phyloP scores from a whole-genome alignment of 2,888 invertebrate species.

The Kuschelorhynchus macadamiae region DNA sequence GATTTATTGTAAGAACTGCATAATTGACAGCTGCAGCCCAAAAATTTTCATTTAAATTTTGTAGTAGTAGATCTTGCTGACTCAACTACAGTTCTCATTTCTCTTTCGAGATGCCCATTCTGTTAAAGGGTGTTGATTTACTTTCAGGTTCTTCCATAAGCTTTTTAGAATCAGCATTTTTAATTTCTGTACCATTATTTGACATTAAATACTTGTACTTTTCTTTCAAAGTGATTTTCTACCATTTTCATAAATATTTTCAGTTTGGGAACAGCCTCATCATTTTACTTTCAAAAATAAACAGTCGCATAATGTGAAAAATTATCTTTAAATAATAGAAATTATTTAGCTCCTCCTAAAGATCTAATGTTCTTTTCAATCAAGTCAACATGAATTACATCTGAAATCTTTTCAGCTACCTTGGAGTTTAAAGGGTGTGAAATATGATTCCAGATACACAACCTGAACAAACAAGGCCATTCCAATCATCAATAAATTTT shows the following conservation, averaged over 20 bases:
- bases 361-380: constrained; percentile 44
- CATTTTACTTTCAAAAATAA: not conserved
- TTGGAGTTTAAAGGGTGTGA: constrained; percentile 14
- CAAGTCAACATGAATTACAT: constrained; percentile 48
- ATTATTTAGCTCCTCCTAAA: constrained; percentile 44
- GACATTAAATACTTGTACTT: constrained; percentile 12
- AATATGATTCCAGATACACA: constrained; percentile 14
- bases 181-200: not conserved
- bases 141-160: constrained; percentile 48
- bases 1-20: constrained; percentile 60
- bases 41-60: constrained; percentile 51
- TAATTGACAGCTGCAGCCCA: constrained; percentile 58
- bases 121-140: constrained; percentile 55
- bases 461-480: not conserved
- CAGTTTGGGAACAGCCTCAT: constrained; percentile 30
- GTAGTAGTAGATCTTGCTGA: constrained; percentile 57
- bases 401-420: constrained; percentile 32
- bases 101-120: constrained; percentile 60
- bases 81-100: constrained; percentile 61
- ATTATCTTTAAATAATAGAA: constrained; percentile 50
- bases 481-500: constrained; percentile 11
- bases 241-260: constrained; percentile 25
- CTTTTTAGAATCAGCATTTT: constrained; percentile 51
- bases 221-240: constrained; percentile 36
- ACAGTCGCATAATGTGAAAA: constrained; percentile 4